These are phyloP conservation scores for Eupithecia insigniata DNA, from an alignment of 2,888 invertebrate species.

Conservation along the genomic window DNA sequence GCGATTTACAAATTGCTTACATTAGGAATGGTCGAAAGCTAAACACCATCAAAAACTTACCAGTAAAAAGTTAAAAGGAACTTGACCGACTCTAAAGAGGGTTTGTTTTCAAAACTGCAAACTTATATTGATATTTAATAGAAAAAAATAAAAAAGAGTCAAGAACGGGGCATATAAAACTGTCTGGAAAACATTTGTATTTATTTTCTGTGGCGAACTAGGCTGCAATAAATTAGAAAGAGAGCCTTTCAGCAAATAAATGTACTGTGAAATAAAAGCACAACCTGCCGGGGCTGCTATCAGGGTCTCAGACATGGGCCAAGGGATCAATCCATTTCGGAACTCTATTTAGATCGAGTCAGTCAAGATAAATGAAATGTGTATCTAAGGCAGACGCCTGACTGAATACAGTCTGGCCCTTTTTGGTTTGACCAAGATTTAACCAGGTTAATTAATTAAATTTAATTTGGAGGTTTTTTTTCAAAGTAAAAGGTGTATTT, in stretches of 20 bases:
- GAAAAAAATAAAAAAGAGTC: conserved; percentile 14
- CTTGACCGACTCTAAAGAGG: background rate
- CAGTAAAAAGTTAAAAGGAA: background rate
- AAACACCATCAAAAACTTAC: background rate
- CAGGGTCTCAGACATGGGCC: background rate
- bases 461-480: no score
- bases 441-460: no score
- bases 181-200: conserved; percentile 36
- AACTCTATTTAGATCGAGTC: background rate
- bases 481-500: no score
- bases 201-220: conserved; percentile 45
- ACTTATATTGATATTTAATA: conserved; percentile 15
- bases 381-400: background rate
- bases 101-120: background rate
- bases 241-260: conserved; percentile 53
- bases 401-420: background rate
- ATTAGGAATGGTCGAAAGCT: background rate
- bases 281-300: conserved; percentile 22
- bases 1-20: background rate
- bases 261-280: conserved; percentile 54
- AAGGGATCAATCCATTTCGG: background rate
- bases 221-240: conserved; percentile 52
- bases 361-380: conserved; percentile 8
- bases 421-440: no score
- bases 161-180: conserved; percentile 34